A percentile compares a stretch with the other conserved stretches of the same genome.
These are phyloP conservation scores for Drosophila navojoa DNA, from an alignment of 1,140 invertebrate genomes.

Conservation along the genomic window DNA sequence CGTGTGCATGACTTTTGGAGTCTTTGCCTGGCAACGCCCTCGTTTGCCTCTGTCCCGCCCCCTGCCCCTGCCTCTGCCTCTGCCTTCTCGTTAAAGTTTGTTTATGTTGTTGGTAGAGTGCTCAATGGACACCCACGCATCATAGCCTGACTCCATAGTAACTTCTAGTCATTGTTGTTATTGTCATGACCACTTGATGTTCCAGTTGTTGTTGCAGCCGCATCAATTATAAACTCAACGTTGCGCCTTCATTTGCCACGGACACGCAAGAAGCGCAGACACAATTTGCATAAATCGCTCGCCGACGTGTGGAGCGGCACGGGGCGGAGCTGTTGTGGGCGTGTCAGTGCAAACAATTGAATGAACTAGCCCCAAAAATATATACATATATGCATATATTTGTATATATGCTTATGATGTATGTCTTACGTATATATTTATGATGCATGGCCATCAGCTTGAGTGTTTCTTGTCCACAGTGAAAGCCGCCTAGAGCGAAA, in stretches of 20 bases:
- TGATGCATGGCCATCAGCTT: too few species aligned
- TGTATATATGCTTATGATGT: not conserved
- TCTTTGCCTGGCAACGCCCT: conserved; percentile 66
- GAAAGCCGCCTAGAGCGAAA: not conserved
- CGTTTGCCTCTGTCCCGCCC: conserved; percentile 32
- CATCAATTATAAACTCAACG: conserved; percentile 71
- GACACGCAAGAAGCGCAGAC: conserved; percentile 52
- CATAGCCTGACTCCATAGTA: conserved; percentile 47
- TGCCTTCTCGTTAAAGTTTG: conserved; percentile 55
- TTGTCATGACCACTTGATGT: conserved; percentile 72
- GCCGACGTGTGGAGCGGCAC: too few species aligned
- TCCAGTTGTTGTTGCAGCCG: conserved; percentile 48
- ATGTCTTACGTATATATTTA: not conserved
- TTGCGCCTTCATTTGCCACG: conserved; percentile 38
- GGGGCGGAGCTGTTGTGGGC: not conserved
- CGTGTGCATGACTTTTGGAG: conserved; percentile 25
- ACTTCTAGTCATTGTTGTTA: conserved; percentile 53
- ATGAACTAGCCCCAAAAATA: not conserved
- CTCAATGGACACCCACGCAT: conserved; percentile 8
- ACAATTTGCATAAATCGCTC: conserved; percentile 31
- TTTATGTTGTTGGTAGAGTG: conserved; percentile 48
- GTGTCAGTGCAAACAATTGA: not conserved
- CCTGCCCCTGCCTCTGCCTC: conserved; percentile 18
- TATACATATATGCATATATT: not conserved
- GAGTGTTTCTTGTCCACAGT: not conserved